Percentiles rank a stretch among this genome's conserved stretches.
Evolutionary conservation across 2,113 vertebrate genomes (phyloP).

Genomic region (Cottus gobio): DNA sequence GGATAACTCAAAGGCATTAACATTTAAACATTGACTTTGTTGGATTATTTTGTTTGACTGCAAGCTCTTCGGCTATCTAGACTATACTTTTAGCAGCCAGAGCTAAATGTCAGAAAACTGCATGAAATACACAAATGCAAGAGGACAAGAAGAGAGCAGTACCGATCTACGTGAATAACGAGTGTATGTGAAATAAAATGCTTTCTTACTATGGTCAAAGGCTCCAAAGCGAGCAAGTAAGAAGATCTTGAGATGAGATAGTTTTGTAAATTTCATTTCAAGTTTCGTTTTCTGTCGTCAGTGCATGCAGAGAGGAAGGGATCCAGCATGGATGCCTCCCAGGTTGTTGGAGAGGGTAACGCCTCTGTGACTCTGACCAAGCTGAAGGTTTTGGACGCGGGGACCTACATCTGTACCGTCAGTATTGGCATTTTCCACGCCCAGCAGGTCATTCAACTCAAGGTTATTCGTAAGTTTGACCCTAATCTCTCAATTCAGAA

Average conservation of each 20-base stretch:
- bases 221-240: neutral
- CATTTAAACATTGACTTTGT: neutral
- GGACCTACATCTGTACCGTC: constrained; percentile 86
- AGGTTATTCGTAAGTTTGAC: constrained; percentile 80
- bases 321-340: constrained; percentile 59
- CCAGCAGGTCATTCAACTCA: constrained; percentile 85
- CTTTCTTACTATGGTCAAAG: neutral
- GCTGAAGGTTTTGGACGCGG: constrained; percentile 82
- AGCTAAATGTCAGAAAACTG: neutral
- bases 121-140: neutral
- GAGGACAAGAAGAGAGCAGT: neutral
- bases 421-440: constrained; percentile 70
- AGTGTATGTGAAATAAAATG: neutral
- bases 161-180: neutral
- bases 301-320: constrained; percentile 66
- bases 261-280: neutral
- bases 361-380: constrained; percentile 79
- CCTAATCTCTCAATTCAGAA: neutral
- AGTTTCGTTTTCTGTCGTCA: constrained; percentile 47
- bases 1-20: too few species aligned
- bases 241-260: neutral
- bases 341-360: constrained; percentile 72
- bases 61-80: neutral
- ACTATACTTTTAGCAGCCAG: neutral
- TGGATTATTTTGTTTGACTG: neutral